Evolutionary conservation across 2,888 invertebrate genomes (phyloP).

Genomic region (Achlya flavicornis): DNA sequence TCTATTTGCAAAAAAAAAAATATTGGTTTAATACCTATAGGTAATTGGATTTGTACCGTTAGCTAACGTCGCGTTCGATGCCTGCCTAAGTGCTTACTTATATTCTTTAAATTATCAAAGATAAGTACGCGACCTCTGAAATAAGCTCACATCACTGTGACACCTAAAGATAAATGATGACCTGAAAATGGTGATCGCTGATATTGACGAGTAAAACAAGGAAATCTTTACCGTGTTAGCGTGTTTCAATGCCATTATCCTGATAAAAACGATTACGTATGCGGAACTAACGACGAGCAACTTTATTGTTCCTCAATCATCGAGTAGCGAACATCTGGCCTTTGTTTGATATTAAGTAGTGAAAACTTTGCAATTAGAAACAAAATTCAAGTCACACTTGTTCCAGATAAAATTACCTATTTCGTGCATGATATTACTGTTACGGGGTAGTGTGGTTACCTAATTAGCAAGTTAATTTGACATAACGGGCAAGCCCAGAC

Average conservation of each 20-base stretch:
- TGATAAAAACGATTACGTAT: slow-evolving; percentile 73
- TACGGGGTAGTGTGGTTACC: slow-evolving; percentile 20
- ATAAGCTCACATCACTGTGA: slow-evolving; percentile 18
- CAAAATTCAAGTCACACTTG: slow-evolving; percentile 1
- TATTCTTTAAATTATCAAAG: slow-evolving; percentile 13
- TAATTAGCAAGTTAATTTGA: slow-evolving; percentile 40
- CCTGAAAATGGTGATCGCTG: slow-evolving; percentile 25
- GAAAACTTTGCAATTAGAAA: slow-evolving; percentile 10
- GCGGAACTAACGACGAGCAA: slow-evolving; percentile 67
- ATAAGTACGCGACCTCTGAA: slow-evolving; percentile 14
- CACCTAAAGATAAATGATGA: slow-evolving; percentile 17
- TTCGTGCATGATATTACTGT: neutral
- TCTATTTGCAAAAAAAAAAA: slow-evolving; percentile 50
- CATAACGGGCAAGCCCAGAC: slow-evolving; percentile 28
- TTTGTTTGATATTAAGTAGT: slow-evolving; percentile 44
- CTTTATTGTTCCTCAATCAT: slow-evolving; percentile 70
- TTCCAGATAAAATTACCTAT: neutral
- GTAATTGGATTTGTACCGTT: slow-evolving; percentile 68
- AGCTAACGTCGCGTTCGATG: slow-evolving; percentile 63
- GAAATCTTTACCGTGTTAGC: slow-evolving; percentile 63
- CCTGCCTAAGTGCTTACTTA: slow-evolving; percentile 44
- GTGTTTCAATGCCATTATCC: slow-evolving; percentile 74
- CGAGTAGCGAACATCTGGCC: slow-evolving; percentile 60
- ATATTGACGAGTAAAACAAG: slow-evolving; percentile 43
- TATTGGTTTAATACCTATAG: slow-evolving; percentile 38